These are phyloP conservation scores for Eueremaeus valkanovi DNA, from an alignment of 2,888 invertebrate genomes.

Conservation along the genomic window DNA sequence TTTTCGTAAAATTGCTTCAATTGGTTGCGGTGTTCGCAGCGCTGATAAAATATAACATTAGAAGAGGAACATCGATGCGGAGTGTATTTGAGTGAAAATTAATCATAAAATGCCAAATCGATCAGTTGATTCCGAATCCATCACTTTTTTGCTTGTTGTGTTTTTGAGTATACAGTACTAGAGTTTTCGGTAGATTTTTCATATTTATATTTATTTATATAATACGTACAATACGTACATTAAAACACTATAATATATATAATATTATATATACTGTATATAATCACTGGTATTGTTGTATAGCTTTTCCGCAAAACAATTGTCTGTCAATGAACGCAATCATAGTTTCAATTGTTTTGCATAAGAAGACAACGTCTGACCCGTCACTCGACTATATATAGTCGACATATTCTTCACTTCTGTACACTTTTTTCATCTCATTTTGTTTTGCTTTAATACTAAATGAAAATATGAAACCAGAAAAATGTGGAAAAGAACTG, in stretches of 20 bases:
- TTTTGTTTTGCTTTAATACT: neutral
- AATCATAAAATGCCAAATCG: constrained; percentile 33
- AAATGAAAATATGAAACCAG: constrained; percentile 3
- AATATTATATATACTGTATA: too few species aligned
- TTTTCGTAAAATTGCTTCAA: constrained; percentile 27
- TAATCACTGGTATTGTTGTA: constrained; percentile 23
- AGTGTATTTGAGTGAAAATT: constrained; percentile 33
- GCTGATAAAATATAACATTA: constrained; percentile 35
- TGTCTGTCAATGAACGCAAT: neutral
- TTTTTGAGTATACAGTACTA: constrained; percentile 22
- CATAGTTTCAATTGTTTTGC: neutral
- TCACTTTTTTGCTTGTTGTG: constrained; percentile 28
- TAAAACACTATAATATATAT: constrained; percentile 26
- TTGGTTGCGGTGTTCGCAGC: constrained; percentile 30
- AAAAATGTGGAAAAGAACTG: neutral
- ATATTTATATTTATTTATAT: constrained; percentile 20
- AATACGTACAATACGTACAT: constrained; percentile 28
- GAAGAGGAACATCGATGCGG: constrained; percentile 27
- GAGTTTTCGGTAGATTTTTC: constrained; percentile 14
- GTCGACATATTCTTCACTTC: neutral
- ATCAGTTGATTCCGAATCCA: constrained; percentile 12
- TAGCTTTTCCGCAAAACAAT: constrained; percentile 10
- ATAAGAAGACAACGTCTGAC: neutral
- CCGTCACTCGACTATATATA: neutral
- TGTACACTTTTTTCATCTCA: neutral